Base-by-base conservation (phyloP, 2,888 invertebrate species). In the Epinotia brunnichana region DNA sequence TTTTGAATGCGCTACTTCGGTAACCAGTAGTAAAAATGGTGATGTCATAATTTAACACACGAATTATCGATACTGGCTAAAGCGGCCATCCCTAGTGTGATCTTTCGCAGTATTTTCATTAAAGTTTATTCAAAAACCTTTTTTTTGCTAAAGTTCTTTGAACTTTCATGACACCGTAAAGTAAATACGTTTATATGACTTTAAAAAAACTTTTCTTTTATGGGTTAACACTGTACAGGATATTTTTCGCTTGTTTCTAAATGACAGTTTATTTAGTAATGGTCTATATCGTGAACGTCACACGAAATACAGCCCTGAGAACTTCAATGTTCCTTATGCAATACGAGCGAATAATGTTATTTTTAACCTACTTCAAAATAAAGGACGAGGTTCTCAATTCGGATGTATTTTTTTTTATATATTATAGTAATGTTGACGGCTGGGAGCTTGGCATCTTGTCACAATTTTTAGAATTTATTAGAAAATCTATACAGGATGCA, bases 91-190 rank as follows among this genome's bases (percentile, higher is more conserved):
- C 21, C 21, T 59, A 59, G 3, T 66, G 39, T 59, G 7, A 35
- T 60, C 41, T 29, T 35, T 5, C 19, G 44, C 10, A 44, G 35
- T 24, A 61, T 39, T 72, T 48, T 62, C 54, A 56, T 56, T 56
- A 24, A 54, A 39, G 54, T 54, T 66, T 19, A 39, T 54, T 54
- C 19, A 15, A 64, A 68, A 61, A 48, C 5, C 17, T 35, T 29
- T 44, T 66, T n/a, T 51, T 56, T 21, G 24, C 41, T 24, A 53
- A 24, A 61, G 51, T 39, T 56, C 13, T 72, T 69, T 72, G 72
- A 68, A 72, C 72, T 72, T 66, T 51, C 48, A 48, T 68, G 67
- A 48, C 71, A 62, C 44, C 21, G n/a, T 48, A 17, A 53, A 41
- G 17, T 29, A n/a, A 54, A 61, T 29, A 57, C 44, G 39, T 61